phyloP scores from a whole-genome alignment of 2,797 vertebrate genomes.

The Chelon labrosus region DNA sequence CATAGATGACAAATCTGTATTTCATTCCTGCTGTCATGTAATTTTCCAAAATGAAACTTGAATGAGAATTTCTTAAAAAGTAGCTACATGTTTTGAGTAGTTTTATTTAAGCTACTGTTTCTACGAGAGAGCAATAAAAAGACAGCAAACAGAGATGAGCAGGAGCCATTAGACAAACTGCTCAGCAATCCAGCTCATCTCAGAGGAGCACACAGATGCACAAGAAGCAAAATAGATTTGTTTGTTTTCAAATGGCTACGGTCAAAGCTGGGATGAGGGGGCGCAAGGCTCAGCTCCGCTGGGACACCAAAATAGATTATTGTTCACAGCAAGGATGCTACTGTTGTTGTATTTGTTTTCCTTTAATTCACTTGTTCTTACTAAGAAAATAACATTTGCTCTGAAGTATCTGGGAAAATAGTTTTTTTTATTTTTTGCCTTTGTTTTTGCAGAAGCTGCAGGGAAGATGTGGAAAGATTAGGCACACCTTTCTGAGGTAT shows the following conservation, averaged over 20 bases:
- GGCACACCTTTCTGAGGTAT: conserved; percentile 9
- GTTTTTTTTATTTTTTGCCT: conserved; percentile 8
- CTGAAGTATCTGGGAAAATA: conserved; percentile 40
- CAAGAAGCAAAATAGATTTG: conserved; percentile 64
- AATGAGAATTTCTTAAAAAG: background rate
- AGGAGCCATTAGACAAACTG: conserved; percentile 18
- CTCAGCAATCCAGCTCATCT: conserved; percentile 41
- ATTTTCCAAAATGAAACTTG: background rate
- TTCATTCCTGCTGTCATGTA: background rate
- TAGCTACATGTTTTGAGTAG: background rate
- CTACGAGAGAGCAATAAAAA: background rate
- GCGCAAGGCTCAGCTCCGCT: conserved; percentile 41
- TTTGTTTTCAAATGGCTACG: conserved; percentile 65
- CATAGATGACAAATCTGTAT: background rate
- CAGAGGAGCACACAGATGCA: conserved; percentile 36
- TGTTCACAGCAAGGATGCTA: conserved; percentile 54
- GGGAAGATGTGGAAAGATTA: conserved; percentile 35
- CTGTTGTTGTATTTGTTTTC: conserved; percentile 53
- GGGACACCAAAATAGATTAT: conserved; percentile 58
- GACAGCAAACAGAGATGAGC: conserved; percentile 1
- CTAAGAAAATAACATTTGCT: conserved; percentile 61
- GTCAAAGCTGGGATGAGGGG: conserved; percentile 41
- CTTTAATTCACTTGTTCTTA: conserved; percentile 64
- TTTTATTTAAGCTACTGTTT: background rate
- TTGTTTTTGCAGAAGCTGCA: conserved; percentile 12